phyloP scores from a whole-genome alignment of 2,113 vertebrate species.

The Muntiacus muntjak region DNA sequence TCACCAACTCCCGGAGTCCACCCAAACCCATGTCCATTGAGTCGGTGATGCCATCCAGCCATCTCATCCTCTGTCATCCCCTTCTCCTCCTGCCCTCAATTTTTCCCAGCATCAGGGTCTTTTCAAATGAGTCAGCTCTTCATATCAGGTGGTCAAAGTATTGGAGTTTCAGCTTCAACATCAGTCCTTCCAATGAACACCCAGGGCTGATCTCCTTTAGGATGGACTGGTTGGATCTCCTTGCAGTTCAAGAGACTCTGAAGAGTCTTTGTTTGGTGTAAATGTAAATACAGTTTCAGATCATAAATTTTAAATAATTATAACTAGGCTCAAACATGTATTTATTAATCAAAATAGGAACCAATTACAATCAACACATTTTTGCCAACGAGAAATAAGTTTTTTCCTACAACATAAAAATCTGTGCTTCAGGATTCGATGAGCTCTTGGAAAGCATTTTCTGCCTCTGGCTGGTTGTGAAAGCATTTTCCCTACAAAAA shows the following conservation, averaged over 20 bases:
- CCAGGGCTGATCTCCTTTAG: not conserved
- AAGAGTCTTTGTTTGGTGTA: not conserved
- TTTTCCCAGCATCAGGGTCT: not conserved
- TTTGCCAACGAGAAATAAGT: not conserved
- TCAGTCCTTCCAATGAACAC: not conserved
- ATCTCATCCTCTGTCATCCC: accelerated
- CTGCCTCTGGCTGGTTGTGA: not conserved
- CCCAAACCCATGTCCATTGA: not conserved
- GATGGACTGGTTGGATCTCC: not conserved
- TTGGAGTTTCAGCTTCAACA: not conserved
- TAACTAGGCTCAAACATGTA: not conserved
- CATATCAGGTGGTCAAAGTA: not conserved
- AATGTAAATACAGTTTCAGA: not conserved
- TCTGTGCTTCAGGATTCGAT: not conserved
- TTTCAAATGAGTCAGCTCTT: not conserved
- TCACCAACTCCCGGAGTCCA: not conserved
- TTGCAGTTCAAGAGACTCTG: not conserved
- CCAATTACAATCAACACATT: not conserved
- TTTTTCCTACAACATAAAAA: not conserved
- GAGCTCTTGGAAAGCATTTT: not conserved
- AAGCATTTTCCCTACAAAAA: not conserved
- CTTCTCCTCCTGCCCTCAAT: not conserved
- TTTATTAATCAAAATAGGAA: not conserved
- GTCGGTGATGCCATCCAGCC: not conserved
- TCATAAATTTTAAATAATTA: not conserved